These are phyloP conservation scores for Mythimna vitellina DNA, from an alignment of 2,888 invertebrate species.

Conservation along the genomic window DNA sequence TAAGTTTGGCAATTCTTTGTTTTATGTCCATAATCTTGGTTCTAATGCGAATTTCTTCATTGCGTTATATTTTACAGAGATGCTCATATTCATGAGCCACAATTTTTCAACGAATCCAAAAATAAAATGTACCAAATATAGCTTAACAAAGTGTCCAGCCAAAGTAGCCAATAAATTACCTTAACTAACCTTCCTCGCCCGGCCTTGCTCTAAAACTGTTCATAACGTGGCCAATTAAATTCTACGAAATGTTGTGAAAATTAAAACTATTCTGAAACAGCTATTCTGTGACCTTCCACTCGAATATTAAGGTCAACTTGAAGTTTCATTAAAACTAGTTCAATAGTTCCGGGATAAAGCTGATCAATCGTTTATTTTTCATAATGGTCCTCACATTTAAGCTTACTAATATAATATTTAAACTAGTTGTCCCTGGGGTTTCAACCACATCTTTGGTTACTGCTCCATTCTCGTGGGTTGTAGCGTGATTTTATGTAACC, in stretches of 20 bases:
- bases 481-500: not conserved
- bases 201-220: constrained; percentile 51
- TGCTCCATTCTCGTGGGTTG: not conserved
- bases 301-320: constrained; percentile 31
- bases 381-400: no score
- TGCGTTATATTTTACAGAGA: no score
- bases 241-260: constrained; percentile 32
- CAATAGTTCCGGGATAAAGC: constrained; percentile 7
- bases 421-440: not conserved
- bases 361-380: not conserved
- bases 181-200: constrained; percentile 27
- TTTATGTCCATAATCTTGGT: no score
- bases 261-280: constrained; percentile 38
- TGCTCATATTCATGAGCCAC: no score
- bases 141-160: not conserved
- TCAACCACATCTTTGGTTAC: not conserved
- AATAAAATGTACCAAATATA: constrained; percentile 27
- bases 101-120: not conserved
- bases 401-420: no score
- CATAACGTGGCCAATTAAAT: constrained; percentile 42
- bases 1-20: no score
- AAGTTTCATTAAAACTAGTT: constrained; percentile 36
- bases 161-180: constrained; percentile 46
- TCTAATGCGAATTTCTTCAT: no score
- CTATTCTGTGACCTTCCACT: constrained; percentile 13